Evolutionary conservation across 2,113 vertebrate genomes (phyloP).

Genomic region (Heptranchias perlo): DNA sequence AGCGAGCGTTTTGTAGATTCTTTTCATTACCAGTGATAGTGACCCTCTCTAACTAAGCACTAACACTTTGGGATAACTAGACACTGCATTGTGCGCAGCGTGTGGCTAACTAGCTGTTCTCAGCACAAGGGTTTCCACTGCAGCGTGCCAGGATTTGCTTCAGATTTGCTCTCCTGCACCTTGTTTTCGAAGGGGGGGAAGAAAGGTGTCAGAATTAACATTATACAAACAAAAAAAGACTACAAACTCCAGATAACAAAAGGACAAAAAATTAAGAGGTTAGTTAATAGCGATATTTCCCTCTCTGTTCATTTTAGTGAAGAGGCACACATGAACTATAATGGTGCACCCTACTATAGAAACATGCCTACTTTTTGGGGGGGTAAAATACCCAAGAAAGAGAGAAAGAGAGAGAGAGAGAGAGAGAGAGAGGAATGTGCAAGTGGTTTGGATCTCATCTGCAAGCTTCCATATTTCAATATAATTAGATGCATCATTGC

Average conservation of each 20-base stretch:
- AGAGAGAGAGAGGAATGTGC: not conserved
- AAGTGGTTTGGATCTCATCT: not conserved
- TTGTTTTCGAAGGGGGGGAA: slow-evolving; percentile 38
- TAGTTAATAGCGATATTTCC: not conserved
- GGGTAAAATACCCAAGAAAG: not conserved
- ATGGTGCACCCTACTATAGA: not conserved
- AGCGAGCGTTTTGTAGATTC: slow-evolving; percentile 12
- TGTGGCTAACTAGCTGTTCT: slow-evolving; percentile 35
- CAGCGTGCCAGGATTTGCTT: slow-evolving; percentile 29
- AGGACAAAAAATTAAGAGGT: slow-evolving; percentile 22
- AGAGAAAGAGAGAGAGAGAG: not conserved
- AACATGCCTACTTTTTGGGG: not conserved
- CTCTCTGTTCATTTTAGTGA: not conserved
- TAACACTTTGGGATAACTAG: slow-evolving; percentile 35
- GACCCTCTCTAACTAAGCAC: slow-evolving; percentile 12
- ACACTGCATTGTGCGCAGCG: slow-evolving; percentile 41
- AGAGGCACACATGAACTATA: not conserved
- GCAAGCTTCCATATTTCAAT: not conserved
- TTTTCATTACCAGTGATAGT: not conserved
- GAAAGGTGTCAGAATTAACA: slow-evolving; percentile 37
- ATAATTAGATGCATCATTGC: not conserved
- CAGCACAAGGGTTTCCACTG: slow-evolving; percentile 13
- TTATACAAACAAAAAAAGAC: slow-evolving; percentile 29
- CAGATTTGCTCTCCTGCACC: slow-evolving; percentile 31
- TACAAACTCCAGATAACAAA: slow-evolving; percentile 31